A percentile compares a stretch with the other conserved stretches of the same genome.
phyloP scores from a whole-genome alignment of 2,797 vertebrate genomes.

The Distichodus sexfasciatus region DNA sequence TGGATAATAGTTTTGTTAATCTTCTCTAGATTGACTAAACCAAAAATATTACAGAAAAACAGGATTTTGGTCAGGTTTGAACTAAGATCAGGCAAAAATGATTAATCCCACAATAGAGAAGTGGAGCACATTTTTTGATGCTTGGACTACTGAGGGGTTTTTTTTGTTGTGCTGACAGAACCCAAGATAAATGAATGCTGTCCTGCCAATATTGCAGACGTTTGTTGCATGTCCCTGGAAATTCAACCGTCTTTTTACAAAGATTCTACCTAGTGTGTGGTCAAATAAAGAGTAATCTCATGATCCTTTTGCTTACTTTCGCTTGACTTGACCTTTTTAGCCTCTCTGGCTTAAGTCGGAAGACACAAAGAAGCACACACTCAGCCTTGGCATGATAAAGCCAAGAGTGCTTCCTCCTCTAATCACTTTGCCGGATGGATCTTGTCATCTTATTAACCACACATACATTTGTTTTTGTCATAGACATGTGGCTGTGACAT shows the following conservation, averaged over 20 bases:
- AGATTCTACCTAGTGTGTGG: background rate
- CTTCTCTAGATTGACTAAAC: background rate
- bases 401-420: background rate
- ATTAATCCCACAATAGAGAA: too few relatives aligned
- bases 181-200: too few relatives aligned
- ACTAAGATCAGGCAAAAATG: too few relatives aligned
- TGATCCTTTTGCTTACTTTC: slow-evolving; percentile 7
- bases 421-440: background rate
- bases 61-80: too few relatives aligned
- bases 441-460: slow-evolving; percentile 12
- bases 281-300: background rate
- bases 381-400: background rate
- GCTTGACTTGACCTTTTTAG: background rate
- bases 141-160: too few relatives aligned
- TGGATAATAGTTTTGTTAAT: background rate
- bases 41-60: background rate
- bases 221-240: too few relatives aligned
- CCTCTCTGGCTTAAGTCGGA: background rate
- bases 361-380: background rate
- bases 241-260: background rate
- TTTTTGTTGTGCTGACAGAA: too few relatives aligned
- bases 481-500: background rate
- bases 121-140: too few relatives aligned
- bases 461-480: background rate
- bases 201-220: too few relatives aligned